Evolutionary conservation across 2,888 invertebrate genomes (phyloP).

Genomic region (Volucella inflata): DNA sequence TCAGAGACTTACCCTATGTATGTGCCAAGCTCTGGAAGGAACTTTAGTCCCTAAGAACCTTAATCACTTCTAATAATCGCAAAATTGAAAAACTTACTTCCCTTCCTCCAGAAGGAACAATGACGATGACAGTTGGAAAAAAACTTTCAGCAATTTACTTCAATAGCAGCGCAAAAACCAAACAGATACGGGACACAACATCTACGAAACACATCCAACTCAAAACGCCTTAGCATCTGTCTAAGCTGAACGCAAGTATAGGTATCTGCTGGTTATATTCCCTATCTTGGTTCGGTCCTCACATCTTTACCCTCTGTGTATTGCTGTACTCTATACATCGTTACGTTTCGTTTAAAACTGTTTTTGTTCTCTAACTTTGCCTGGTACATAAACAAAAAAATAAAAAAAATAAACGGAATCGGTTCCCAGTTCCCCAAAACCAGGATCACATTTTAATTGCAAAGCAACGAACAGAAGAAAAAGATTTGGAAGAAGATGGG

Average conservation of each 20-base stretch:
- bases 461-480: slow-evolving; percentile 21
- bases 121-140: slow-evolving; percentile 35
- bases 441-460: slow-evolving; percentile 72
- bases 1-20: neutral
- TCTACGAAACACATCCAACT: slow-evolving; percentile 29
- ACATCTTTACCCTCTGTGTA: neutral
- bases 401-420: slow-evolving; percentile 38
- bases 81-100: slow-evolving; percentile 82
- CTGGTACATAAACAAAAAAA: neutral
- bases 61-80: slow-evolving; percentile 83
- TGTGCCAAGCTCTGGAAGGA: neutral
- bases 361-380: slow-evolving; percentile 37
- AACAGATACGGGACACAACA: slow-evolving; percentile 8
- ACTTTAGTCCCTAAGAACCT: slow-evolving; percentile 35
- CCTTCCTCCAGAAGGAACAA: slow-evolving; percentile 79
- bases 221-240: slow-evolving; percentile 42
- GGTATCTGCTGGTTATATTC: slow-evolving; percentile 26
- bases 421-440: slow-evolving; percentile 40
- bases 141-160: slow-evolving; percentile 66
- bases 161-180: slow-evolving; percentile 24
- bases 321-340: slow-evolving; percentile 1
- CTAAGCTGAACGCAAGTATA: slow-evolving; percentile 43
- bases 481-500: neutral
- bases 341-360: slow-evolving; percentile 55
- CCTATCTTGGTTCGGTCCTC: neutral